Evolutionary conservation across 2,888 invertebrate genomes (phyloP).

Genomic region (Leptopilina myrica): DNA sequence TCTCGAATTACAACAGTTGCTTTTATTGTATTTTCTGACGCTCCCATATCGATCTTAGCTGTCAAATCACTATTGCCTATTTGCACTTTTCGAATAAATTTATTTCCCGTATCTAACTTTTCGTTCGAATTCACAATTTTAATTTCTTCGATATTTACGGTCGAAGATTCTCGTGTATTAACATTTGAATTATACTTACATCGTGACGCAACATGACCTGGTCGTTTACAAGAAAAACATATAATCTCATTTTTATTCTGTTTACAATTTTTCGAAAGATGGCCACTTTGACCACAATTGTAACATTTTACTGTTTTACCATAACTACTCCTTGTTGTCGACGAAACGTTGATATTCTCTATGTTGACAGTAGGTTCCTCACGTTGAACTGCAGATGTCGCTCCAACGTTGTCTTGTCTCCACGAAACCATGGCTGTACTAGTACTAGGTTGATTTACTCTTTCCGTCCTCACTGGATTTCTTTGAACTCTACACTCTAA

Average conservation of each 20-base stretch:
- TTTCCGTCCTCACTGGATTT: not conserved
- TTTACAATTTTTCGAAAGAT: not conserved
- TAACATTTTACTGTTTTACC: not conserved
- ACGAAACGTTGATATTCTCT: not conserved
- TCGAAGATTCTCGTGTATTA: not conserved
- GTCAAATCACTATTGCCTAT: not conserved
- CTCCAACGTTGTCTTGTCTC: not conserved
- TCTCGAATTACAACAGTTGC: constrained; percentile 5
- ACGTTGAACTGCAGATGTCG: not conserved
- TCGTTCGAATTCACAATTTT: not conserved
- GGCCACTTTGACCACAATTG: not conserved
- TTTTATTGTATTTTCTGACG: constrained; percentile 42
- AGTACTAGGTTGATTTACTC: not conserved
- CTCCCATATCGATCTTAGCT: constrained; percentile 43
- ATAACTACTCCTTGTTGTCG: not conserved
- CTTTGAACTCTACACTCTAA: not conserved
- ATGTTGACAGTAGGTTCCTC: not conserved
- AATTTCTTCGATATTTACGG: constrained; percentile 18
- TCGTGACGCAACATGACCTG: constrained; percentile 2
- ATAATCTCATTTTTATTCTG: not conserved
- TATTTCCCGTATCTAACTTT: not conserved
- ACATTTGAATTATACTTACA: not conserved
- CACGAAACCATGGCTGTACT: not conserved
- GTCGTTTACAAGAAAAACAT: constrained; percentile 3
- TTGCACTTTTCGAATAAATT: constrained; percentile 34